Base-by-base conservation (phyloP, 2,797 vertebrate genomes). In the Heteromormyrus szaboi region DNA sequence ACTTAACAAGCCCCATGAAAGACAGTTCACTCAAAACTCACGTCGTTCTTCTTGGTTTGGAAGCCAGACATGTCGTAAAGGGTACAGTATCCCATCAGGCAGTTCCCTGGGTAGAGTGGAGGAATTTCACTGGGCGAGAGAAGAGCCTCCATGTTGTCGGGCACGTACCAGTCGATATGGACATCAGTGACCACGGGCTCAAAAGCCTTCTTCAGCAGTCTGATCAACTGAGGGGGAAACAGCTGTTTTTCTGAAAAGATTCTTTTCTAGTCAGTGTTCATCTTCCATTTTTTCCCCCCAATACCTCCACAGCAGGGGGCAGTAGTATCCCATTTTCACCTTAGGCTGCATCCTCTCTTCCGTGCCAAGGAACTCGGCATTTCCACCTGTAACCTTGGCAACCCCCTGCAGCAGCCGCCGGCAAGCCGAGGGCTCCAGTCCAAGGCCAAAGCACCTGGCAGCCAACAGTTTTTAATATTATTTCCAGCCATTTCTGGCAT, bases 131-230 rank as follows among this genome's bases (percentile, higher is more conserved):
- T 96, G 91, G 98, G 99, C 0, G 99, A 98, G 89, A 99, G 96
- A 90, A 99, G 96, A n/a, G 98, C 98, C 94, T 99, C 98, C 93
- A 97, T 96, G 76, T 97, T 97, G 90, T 99, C 98, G 0, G 99
- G 99, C 91, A 99, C 95, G 9, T 99, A 99, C 99, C 99, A 99
- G 94, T 99, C 98, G n/a, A 99, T 97, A 44, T 97, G 97, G 88
- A 99, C 95, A 84, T 99, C 97, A 0, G 97, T 99, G 91, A 99
- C 51, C 1, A 97, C 98, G 0, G 98, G 98, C 93, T 99, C 98
- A 44, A 99, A 96, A 0, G 98, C 98, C 91, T 98, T 99, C 94
- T 98, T 98, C 93, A 99, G 94, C 79, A 96, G 96, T 94, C 97
- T 98, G 88, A 99, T 97, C 90, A 99, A 94, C 99, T 99, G 93